These are phyloP conservation scores for Andrena fulva DNA, from an alignment of 2,888 invertebrate genomes.

Conservation along the genomic window DNA sequence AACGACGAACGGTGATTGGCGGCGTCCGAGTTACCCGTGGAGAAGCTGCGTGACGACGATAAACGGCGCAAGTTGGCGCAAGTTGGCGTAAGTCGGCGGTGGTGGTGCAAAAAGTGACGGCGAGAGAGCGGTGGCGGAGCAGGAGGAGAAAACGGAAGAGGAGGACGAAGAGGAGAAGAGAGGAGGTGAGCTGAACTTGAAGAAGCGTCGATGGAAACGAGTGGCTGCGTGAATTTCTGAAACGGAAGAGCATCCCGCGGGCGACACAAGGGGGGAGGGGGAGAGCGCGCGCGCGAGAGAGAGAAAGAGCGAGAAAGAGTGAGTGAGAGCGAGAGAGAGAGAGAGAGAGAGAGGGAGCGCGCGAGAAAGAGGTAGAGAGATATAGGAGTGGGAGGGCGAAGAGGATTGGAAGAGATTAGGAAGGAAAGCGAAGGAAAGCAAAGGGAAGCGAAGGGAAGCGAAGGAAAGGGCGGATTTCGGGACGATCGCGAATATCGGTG, in stretches of 20 bases:
- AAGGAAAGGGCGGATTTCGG: conserved; percentile 19
- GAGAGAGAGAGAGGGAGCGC: background rate
- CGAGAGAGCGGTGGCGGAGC: background rate
- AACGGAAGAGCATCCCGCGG: background rate
- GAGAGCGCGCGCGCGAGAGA: background rate
- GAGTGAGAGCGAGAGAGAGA: background rate
- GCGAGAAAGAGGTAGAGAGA: background rate
- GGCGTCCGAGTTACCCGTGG: background rate
- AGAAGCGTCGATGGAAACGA: background rate
- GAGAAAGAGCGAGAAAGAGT: background rate
- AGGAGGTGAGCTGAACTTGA: conserved; percentile 16
- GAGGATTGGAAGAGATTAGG: background rate
- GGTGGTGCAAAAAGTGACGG: conserved; percentile 31
- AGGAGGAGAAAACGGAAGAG: conserved; percentile 4
- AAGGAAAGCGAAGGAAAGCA: background rate
- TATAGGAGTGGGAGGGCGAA: background rate
- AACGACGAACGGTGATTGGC: background rate
- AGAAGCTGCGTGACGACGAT: background rate
- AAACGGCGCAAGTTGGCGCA: background rate
- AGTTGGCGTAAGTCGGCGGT: background rate
- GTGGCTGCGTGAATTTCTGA: background rate
- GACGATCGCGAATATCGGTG: conserved; percentile 62
- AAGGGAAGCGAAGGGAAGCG: background rate
- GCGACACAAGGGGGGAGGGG: conserved; percentile 8
- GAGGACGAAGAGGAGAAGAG: conserved; percentile 12